Conservation (phyloP, 2,113 vertebrate species). For the Henicopernis longicauda region DNA sequence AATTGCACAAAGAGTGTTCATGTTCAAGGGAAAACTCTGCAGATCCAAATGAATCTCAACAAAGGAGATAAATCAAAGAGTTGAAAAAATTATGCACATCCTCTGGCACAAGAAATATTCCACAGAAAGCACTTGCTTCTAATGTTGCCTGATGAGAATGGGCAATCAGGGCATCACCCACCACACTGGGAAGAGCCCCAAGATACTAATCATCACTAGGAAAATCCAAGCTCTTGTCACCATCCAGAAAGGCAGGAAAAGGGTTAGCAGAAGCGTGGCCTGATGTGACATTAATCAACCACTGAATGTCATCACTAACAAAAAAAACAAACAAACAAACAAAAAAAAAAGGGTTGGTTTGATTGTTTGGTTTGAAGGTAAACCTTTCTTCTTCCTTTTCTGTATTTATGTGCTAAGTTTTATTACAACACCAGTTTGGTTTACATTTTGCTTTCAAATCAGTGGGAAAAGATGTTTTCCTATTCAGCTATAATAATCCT, state of each 20-base stretch:
- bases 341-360: not conserved
- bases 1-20: not conserved
- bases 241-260: not conserved
- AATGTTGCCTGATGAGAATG: not conserved
- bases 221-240: not conserved
- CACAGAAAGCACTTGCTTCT: not conserved
- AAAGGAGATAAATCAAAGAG: not conserved
- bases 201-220: not conserved
- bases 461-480: not conserved
- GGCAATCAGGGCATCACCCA: constrained; percentile 10
- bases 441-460: not conserved
- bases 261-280: not conserved
- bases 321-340: not conserved
- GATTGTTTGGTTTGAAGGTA: not conserved
- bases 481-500: not conserved
- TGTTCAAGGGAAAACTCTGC: not conserved
- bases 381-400: not conserved
- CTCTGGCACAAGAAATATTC: not conserved
- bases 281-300: not conserved
- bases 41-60: not conserved
- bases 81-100: not conserved
- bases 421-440: not conserved
- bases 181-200: not conserved
- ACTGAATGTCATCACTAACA: not conserved
- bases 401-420: not conserved